These are phyloP conservation scores for Sandelia bainsii DNA, from an alignment of 2,797 vertebrate genomes.

Conservation along the genomic window DNA sequence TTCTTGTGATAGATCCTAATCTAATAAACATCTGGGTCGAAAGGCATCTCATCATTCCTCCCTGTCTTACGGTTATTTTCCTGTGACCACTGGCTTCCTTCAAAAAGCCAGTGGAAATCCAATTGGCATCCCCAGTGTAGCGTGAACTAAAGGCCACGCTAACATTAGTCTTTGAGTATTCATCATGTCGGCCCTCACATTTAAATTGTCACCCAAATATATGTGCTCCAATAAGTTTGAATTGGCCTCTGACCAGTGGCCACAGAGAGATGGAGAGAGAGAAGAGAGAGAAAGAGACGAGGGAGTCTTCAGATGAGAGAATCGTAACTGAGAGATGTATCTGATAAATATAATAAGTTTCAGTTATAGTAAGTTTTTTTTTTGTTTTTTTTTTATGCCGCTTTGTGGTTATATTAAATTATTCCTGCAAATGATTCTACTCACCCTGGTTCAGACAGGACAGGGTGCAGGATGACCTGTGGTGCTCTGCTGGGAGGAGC, in stretches of 20 bases:
- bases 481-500: slow-evolving; percentile 91
- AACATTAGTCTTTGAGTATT: slow-evolving; percentile 69
- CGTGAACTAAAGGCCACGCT: slow-evolving; percentile 80
- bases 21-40: slow-evolving; percentile 78
- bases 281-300: not conserved
- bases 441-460: slow-evolving; percentile 95
- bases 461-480: slow-evolving; percentile 96
- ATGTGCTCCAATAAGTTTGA: slow-evolving; percentile 81
- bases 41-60: slow-evolving; percentile 72
- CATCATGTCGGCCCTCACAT: slow-evolving; percentile 65
- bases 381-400: slow-evolving; percentile 11
- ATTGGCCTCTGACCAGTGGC: slow-evolving; percentile 62
- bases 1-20: slow-evolving; percentile 71
- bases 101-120: slow-evolving; percentile 69
- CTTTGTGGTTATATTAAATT: too few species aligned
- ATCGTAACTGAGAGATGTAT: slow-evolving; percentile 12
- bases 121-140: slow-evolving; percentile 81
- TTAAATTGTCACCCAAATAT: slow-evolving; percentile 79
- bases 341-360: slow-evolving; percentile 19
- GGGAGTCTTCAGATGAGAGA: slow-evolving; percentile 23
- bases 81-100: slow-evolving; percentile 71
- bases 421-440: slow-evolving; percentile 55
- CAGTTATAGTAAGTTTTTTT: not conserved
- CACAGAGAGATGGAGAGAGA: slow-evolving; percentile 25
- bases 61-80: slow-evolving; percentile 68